Conservation (phyloP, 2,888 invertebrate genomes). For the Entomobrya proxima region DNA sequence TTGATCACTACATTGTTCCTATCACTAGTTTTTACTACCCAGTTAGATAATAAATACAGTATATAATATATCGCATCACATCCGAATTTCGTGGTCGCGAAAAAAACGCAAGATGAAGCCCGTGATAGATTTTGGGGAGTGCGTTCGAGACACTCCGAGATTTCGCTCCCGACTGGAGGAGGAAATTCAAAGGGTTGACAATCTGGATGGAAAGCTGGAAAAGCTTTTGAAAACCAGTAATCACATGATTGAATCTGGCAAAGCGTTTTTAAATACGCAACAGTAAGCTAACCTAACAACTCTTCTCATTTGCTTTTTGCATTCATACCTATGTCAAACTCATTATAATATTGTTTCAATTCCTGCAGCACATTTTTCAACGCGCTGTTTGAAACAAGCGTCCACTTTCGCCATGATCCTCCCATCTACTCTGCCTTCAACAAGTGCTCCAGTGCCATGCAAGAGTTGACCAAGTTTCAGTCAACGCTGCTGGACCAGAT, state of each 20-base stretch:
- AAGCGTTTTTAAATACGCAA: conserved; percentile 93
- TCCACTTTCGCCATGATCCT: conserved; percentile 91
- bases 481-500: conserved; percentile 94
- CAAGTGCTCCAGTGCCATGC: conserved; percentile 86
- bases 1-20: no score
- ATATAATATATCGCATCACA: no score
- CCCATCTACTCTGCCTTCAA: conserved; percentile 88
- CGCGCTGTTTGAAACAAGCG: conserved; percentile 92
- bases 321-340: background rate
- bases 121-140: conserved; percentile 74
- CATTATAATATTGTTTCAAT: conserved; percentile 73
- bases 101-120: conserved; percentile 67
- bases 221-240: conserved; percentile 91
- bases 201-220: conserved; percentile 91
- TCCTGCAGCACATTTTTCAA: conserved; percentile 88
- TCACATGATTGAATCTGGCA: conserved; percentile 93
- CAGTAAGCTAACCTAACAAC: conserved; percentile 81
- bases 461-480: conserved; percentile 96
- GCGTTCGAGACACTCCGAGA: conserved; percentile 73
- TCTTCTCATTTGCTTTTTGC: background rate
- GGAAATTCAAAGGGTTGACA: conserved; percentile 91
- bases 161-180: conserved; percentile 87
- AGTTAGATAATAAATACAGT: background rate
- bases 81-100: background rate
- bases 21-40: background rate